Percentiles rank a stretch among this genome's conserved stretches.
phyloP scores from a whole-genome alignment of 2,797 vertebrate genomes.

The Hippoglossus hippoglossus region DNA sequence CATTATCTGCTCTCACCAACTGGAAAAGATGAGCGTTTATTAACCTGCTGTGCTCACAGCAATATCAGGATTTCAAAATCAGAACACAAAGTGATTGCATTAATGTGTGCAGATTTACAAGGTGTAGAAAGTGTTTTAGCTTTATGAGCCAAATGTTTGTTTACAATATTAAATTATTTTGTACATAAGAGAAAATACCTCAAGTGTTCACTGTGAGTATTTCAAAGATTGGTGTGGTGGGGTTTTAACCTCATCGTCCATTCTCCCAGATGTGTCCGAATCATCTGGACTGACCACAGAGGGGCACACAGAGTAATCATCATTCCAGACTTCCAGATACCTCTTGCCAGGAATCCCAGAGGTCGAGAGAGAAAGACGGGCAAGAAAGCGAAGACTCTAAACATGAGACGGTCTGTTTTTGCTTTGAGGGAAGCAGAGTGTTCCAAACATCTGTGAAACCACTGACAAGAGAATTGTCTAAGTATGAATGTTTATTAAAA shows the following conservation, averaged over 20 bases:
- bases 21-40: conserved; percentile 18
- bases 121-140: conserved; percentile 19
- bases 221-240: neutral
- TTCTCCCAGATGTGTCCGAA: conserved; percentile 53
- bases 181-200: conserved; percentile 36
- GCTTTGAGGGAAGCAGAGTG: conserved; percentile 51
- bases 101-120: conserved; percentile 47
- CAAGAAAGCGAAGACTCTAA: conserved; percentile 44
- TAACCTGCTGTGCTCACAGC: conserved; percentile 32
- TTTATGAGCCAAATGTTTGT: conserved; percentile 64
- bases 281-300: conserved; percentile 50
- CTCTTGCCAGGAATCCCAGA: conserved; percentile 65
- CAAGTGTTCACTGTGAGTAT: conserved; percentile 26
- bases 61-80: conserved; percentile 37
- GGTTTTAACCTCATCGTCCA: conserved; percentile 6
- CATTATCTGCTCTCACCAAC: neutral
- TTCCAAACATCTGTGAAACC: conserved; percentile 78
- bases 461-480: conserved; percentile 50
- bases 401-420: conserved; percentile 67
- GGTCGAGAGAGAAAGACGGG: conserved; percentile 39
- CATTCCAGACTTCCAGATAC: conserved; percentile 73
- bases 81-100: conserved; percentile 18
- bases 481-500: conserved; percentile 62
- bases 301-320: conserved; percentile 64
- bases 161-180: conserved; percentile 81